phyloP scores from a whole-genome alignment of 2,888 invertebrate genomes.

The Drosophila formosana region DNA sequence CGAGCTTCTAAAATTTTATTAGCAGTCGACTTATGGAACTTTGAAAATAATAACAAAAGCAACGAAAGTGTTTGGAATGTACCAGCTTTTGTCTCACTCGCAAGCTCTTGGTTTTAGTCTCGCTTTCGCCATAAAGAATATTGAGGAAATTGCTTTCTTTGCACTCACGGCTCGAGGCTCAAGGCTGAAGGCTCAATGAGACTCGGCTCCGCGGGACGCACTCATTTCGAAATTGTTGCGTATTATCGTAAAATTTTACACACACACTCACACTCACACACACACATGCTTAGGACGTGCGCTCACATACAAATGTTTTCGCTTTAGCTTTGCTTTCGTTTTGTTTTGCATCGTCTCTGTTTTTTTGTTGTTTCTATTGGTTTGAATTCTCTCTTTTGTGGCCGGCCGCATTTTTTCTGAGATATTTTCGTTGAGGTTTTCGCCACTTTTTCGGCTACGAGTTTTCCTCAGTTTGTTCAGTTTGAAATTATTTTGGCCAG shows the following conservation, averaged over 20 bases:
- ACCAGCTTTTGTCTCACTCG: slow-evolving; percentile 4
- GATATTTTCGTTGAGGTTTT: slow-evolving; percentile 41
- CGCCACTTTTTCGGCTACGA: slow-evolving; percentile 7
- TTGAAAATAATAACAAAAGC: slow-evolving; percentile 74
- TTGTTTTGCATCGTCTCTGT: background rate
- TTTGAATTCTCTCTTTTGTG: slow-evolving; percentile 29
- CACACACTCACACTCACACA: slow-evolving; percentile 34
- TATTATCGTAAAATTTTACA: slow-evolving; percentile 78
- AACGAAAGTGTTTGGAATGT: slow-evolving; percentile 45
- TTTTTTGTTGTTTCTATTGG: background rate
- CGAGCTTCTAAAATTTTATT: slow-evolving; percentile 77
- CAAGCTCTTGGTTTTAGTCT: slow-evolving; percentile 8
- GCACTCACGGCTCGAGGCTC: slow-evolving; percentile 56
- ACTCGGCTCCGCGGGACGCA: slow-evolving; percentile 51
- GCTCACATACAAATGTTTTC: slow-evolving; percentile 59
- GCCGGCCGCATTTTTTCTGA: slow-evolving; percentile 26
- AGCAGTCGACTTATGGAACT: slow-evolving; percentile 69
- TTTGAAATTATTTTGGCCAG: slow-evolving; percentile 13
- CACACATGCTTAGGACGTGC: slow-evolving; percentile 54
- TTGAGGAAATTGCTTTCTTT: slow-evolving; percentile 76
- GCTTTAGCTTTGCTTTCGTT: slow-evolving; percentile 46
- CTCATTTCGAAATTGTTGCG: slow-evolving; percentile 76
- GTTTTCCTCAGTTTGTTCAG: slow-evolving; percentile 11
- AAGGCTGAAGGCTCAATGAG: background rate
- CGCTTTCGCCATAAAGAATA: slow-evolving; percentile 66